These are phyloP conservation scores for Patella ulyssiponensis DNA, from an alignment of 2,888 invertebrate species.

Conservation along the genomic window DNA sequence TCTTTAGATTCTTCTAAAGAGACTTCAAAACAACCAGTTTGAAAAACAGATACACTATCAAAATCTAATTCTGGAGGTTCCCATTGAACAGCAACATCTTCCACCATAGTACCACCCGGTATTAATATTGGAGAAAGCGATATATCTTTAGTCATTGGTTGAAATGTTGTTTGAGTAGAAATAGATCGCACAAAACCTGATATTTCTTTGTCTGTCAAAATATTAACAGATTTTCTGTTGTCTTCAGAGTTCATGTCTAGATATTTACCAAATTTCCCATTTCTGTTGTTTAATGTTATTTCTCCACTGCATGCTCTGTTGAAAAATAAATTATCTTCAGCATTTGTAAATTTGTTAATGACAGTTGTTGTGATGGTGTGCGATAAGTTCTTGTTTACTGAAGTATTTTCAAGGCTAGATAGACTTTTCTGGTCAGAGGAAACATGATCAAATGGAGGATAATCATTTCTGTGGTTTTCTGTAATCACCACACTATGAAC, in stretches of 20 bases:
- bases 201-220: conserved; percentile 17
- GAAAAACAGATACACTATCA: too few species aligned
- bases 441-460: not conserved
- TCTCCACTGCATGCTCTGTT: too few species aligned
- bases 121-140: not conserved
- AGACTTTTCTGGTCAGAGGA: not conserved
- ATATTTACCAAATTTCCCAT: not conserved
- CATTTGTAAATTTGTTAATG: too few species aligned
- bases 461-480: not conserved
- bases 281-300: too few species aligned
- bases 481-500: conserved; percentile 15
- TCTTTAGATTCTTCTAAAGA: too few species aligned
- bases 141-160: not conserved
- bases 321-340: too few species aligned
- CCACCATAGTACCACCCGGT: not conserved
- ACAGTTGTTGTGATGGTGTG: too few species aligned
- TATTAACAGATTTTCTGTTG: conserved; percentile 11
- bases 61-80: not conserved
- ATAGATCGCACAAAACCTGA: not conserved
- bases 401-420: too few species aligned
- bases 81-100: conserved; percentile 14
- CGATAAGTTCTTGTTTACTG: too few species aligned
- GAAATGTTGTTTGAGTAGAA: too few species aligned
- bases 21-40: too few species aligned
- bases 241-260: not conserved